Base-by-base conservation (phyloP, 2,888 invertebrate genomes). In the Hesperia comma region DNA sequence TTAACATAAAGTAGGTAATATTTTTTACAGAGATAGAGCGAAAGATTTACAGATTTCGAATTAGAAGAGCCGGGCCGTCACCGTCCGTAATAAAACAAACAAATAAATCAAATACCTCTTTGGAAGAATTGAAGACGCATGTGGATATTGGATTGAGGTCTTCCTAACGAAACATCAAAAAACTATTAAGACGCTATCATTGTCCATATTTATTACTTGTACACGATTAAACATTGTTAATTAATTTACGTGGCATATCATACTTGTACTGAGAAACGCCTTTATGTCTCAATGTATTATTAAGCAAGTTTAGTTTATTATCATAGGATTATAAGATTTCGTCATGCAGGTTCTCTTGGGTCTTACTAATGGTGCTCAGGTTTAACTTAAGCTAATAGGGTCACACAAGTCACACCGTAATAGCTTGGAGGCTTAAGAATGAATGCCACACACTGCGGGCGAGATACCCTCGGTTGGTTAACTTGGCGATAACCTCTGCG, bases 311-410 rank as follows among this genome's bases (percentile, higher is more conserved):
- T 26, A 40, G 61, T 7, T 37, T 43, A 62, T 54, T 62, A 62
- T 54, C 57, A 51, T 53, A 53, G 53, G 26, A 64, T 64, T 64
- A 51, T 58, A 54, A 54, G 41, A 43, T 66, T 60, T 60, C 58
- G 32, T 54, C 64, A 66, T 55, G 14, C 15, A 43, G 40, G 40
- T 53, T 40, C 53, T n/a, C 41, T 53, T 37, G 56, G 58, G 32
- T 58, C 46, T 60, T 60, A 46, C 37, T 66, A 66, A 66, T 66
- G 60, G 60, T 53, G 21, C 33, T 60, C n/a, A 51, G 66, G 66
- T 46, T 49, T 60, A 61, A 54, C 66, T 66, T 66, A 51, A 66
- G 54, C 53, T 66, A 66, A 66, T 66, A 66, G 60, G 66, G 66
- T 66, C 66, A 66, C 15, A 66, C 54, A 60, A 61, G 60, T 66